These are phyloP conservation scores for Microcebus murinus DNA, from an alignment of 2,113 vertebrate species.

Conservation along the genomic window DNA sequence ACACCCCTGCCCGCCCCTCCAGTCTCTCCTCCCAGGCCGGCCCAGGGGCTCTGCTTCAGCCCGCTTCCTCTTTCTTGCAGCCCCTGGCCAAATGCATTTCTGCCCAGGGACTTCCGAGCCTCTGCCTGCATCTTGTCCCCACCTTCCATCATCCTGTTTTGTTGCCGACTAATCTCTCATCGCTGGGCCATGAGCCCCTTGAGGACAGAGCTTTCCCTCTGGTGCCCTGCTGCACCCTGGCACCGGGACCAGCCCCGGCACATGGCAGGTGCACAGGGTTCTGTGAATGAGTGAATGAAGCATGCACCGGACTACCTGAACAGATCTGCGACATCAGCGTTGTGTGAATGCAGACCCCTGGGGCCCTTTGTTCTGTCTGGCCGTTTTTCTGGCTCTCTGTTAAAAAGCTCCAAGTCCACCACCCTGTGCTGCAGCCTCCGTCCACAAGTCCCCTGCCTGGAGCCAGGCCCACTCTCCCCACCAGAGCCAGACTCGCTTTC, in stretches of 20 bases:
- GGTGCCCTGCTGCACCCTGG: not conserved
- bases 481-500: not conserved
- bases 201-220: not conserved
- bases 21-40: not conserved
- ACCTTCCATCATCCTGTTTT: not conserved
- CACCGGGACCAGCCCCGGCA: not conserved
- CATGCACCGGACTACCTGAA: not conserved
- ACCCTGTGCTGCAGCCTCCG: not conserved
- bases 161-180: not conserved
- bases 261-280: not conserved
- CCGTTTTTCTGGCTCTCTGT: not conserved
- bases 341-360: not conserved
- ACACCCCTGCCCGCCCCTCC: not conserved
- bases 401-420: not conserved
- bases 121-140: not conserved
- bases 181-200: not conserved
- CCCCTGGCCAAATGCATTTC: not conserved
- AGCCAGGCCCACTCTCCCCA: not conserved
- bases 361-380: not conserved
- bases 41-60: no score
- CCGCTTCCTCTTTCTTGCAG: not conserved
- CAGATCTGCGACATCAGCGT: no score
- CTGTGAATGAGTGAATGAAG: not conserved
- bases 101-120: not conserved
- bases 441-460: not conserved